These are phyloP conservation scores for Cheilinus undulatus DNA, from an alignment of 2,113 vertebrate species.

Conservation along the genomic window DNA sequence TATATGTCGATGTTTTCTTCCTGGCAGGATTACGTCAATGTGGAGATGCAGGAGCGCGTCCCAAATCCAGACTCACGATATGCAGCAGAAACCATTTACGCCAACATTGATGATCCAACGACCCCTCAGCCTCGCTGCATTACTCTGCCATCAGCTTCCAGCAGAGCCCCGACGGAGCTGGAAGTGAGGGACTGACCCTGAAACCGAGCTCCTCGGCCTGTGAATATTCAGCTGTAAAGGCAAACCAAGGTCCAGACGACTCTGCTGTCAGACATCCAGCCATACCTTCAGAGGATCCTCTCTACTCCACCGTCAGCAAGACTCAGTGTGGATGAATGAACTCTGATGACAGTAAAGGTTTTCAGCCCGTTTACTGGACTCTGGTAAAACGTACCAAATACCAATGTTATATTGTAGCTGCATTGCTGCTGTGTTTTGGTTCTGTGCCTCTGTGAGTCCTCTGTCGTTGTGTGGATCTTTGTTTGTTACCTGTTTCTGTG, in stretches of 20 bases:
- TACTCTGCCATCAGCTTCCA: conserved; percentile 26
- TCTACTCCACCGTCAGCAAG: conserved; percentile 21
- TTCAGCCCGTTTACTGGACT: too few relatives aligned
- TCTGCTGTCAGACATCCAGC: background rate
- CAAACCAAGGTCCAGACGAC: background rate
- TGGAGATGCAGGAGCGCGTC: conserved; percentile 18
- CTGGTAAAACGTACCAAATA: too few relatives aligned
- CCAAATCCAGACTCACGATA: background rate
- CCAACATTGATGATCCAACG: background rate
- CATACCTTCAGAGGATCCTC: background rate
- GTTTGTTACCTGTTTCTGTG: too few relatives aligned
- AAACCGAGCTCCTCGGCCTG: background rate
- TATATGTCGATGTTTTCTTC: background rate
- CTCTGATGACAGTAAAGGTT: too few relatives aligned
- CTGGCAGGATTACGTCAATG: conserved; percentile 29
- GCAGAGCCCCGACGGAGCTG: background rate
- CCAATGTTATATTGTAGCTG: too few relatives aligned
- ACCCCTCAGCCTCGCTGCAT: background rate
- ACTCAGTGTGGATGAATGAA: background rate
- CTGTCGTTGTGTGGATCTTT: too few relatives aligned
- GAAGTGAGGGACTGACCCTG: background rate
- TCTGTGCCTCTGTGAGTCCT: too few relatives aligned
- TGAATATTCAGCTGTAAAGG: conserved; percentile 26
- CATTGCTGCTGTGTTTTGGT: too few relatives aligned
- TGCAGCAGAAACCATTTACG: background rate